phyloP scores from a whole-genome alignment of 2,888 invertebrate genomes.

The Blomia tropicalis region DNA sequence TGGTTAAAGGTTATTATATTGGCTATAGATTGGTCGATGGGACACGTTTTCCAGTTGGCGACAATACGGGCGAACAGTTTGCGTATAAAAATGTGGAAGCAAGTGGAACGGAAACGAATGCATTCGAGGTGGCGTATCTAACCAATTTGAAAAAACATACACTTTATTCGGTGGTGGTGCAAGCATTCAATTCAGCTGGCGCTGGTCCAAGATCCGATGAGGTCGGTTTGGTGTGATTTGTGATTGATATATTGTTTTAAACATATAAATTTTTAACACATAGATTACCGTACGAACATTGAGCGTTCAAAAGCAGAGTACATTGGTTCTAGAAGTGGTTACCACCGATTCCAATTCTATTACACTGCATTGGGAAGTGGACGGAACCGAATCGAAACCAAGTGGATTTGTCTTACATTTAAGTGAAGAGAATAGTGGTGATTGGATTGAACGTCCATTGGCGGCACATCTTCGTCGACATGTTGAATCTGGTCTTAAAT shows the following conservation, averaged over 20 bases:
- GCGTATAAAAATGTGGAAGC: slow-evolving; percentile 30
- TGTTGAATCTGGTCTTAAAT: slow-evolving; percentile 18
- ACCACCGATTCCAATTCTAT: slow-evolving; percentile 27
- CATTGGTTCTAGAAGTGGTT: slow-evolving; percentile 23
- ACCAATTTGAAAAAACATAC: slow-evolving; percentile 36
- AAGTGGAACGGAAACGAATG: slow-evolving; percentile 3
- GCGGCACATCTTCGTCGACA: slow-evolving; percentile 4
- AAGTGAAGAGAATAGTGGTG: slow-evolving; percentile 16
- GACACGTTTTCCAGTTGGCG: not conserved
- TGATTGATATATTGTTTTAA: slow-evolving; percentile 1
- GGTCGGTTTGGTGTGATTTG: not conserved
- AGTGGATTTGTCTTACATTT: slow-evolving; percentile 21
- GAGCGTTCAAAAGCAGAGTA: slow-evolving; percentile 13
- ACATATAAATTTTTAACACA: not conserved
- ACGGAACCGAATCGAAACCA: slow-evolving; percentile 18
- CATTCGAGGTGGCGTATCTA: slow-evolving; percentile 20
- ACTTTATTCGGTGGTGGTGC: slow-evolving; percentile 35
- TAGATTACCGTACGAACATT: slow-evolving; percentile 20
- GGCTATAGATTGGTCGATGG: slow-evolving; percentile 32
- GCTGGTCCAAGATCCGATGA: slow-evolving; percentile 35
- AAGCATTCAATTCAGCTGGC: slow-evolving; percentile 36
- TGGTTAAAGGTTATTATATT: slow-evolving; percentile 37
- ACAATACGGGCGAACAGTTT: slow-evolving; percentile 21
- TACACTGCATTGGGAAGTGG: slow-evolving; percentile 28
- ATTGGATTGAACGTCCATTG: slow-evolving; percentile 13